Evolutionary conservation across 2,797 vertebrate species (phyloP).

Genomic region (Leptodactylus fallax): DNA sequence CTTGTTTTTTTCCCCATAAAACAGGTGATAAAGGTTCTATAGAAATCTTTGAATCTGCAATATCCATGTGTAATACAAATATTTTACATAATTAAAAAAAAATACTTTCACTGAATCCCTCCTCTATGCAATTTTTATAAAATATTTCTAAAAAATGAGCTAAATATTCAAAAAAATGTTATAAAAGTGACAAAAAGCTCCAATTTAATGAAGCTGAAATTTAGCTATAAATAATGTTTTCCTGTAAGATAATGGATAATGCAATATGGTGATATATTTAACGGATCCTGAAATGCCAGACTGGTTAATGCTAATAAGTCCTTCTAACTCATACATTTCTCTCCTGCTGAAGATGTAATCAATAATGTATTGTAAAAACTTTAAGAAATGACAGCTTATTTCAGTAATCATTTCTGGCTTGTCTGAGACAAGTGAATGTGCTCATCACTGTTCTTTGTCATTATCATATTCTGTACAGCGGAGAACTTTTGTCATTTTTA

Average conservation of each 20-base stretch:
- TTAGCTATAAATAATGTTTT: not conserved
- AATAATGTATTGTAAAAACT: slow-evolving; percentile 49
- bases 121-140: not conserved
- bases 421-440: slow-evolving; percentile 46
- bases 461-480: slow-evolving; percentile 33
- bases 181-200: not conserved
- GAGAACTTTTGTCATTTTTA: slow-evolving; percentile 42
- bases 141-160: not conserved
- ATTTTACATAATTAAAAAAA: too few species aligned
- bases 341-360: slow-evolving; percentile 43
- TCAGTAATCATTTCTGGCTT: slow-evolving; percentile 45
- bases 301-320: slow-evolving; percentile 39
- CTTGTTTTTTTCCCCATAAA: not conserved
- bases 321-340: slow-evolving; percentile 41
- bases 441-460: slow-evolving; percentile 42
- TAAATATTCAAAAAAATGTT: not conserved
- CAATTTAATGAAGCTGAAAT: not conserved
- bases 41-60: not conserved
- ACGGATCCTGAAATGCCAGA: slow-evolving; percentile 12
- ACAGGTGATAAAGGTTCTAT: not conserved
- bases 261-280: not conserved
- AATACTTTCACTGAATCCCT: not conserved
- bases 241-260: slow-evolving; percentile 7
- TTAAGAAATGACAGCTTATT: slow-evolving; percentile 50
- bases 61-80: not conserved